A percentile compares a stretch with the other conserved stretches of the same genome.
Conservation (phyloP, 2,888 invertebrate genomes). For the Agriopis leucophaearia region DNA sequence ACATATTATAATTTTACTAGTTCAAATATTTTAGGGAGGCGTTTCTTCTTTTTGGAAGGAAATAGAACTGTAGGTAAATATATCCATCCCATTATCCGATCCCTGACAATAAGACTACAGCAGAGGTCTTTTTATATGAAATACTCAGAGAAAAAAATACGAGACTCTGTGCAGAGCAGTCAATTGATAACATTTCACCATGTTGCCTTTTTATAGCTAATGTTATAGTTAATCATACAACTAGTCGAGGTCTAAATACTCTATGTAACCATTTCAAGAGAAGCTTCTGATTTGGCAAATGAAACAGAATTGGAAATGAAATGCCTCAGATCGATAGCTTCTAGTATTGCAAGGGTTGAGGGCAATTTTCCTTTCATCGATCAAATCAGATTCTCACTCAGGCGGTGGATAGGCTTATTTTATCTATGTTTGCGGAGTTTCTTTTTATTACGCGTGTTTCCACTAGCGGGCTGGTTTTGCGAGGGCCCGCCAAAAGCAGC, state of each 20-base stretch:
- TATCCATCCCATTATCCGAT: too few species aligned
- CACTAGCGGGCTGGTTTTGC: constrained; percentile 45
- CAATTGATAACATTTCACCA: constrained; percentile 57
- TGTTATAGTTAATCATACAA: constrained; percentile 35
- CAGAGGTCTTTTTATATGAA: constrained; percentile 40
- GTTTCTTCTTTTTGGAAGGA: too few species aligned
- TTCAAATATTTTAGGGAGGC: too few species aligned
- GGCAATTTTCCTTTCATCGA: constrained; percentile 9
- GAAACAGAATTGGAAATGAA: constrained; percentile 8
- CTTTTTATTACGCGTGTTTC: constrained; percentile 64
- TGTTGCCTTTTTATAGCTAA: constrained; percentile 52
- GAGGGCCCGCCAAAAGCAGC: constrained; percentile 45
- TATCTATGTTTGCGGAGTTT: constrained; percentile 78
- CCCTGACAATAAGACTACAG: too few species aligned
- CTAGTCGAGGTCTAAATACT: constrained; percentile 39
- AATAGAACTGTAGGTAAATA: too few species aligned
- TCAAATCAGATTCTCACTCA: constrained; percentile 12
- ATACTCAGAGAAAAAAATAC: constrained; percentile 63
- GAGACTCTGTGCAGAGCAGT: constrained; percentile 62
- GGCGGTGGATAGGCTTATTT: constrained; percentile 32
- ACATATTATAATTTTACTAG: too few species aligned
- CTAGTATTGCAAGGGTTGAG: constrained; percentile 16
- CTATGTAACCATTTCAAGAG: constrained; percentile 13
- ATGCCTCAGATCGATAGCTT: constrained; percentile 3
- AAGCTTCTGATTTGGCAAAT: constrained; percentile 20